phyloP scores from a whole-genome alignment of 2,113 vertebrate genomes.

The Oreochromis spilurus region DNA sequence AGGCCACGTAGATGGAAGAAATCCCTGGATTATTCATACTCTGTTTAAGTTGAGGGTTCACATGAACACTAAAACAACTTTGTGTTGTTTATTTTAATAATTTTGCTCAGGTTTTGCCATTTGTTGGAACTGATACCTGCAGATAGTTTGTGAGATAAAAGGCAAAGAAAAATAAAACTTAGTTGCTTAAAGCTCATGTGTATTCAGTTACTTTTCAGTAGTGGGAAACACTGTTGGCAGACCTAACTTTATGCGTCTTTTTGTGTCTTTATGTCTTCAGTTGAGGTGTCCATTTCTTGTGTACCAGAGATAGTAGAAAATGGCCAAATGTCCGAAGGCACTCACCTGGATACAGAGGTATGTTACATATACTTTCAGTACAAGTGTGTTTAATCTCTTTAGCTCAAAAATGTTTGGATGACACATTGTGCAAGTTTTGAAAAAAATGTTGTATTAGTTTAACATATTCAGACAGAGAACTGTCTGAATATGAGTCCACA shows the following conservation, averaged over 20 bases:
- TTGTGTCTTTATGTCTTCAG: conserved; percentile 28
- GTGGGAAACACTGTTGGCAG: background rate
- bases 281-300: conserved; percentile 46
- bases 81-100: background rate
- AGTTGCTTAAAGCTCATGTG: background rate
- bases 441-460: background rate
- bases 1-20: conserved; percentile 4
- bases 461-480: background rate
- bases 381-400: background rate
- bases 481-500: too few species aligned
- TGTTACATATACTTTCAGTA: background rate
- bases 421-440: background rate
- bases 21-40: background rate
- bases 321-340: conserved; percentile 7
- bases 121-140: background rate
- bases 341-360: conserved; percentile 52
- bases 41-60: background rate
- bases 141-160: background rate
- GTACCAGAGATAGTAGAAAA: conserved; percentile 35
- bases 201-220: background rate
- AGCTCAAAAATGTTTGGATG: background rate
- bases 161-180: background rate
- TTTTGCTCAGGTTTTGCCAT: background rate
- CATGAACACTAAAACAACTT: background rate
- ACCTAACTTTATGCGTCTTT: background rate